Evolutionary conservation across 2,113 vertebrate genomes (phyloP), one percentile per base, ranked within the genome.

Genomic region (Canis aureus): DNA sequence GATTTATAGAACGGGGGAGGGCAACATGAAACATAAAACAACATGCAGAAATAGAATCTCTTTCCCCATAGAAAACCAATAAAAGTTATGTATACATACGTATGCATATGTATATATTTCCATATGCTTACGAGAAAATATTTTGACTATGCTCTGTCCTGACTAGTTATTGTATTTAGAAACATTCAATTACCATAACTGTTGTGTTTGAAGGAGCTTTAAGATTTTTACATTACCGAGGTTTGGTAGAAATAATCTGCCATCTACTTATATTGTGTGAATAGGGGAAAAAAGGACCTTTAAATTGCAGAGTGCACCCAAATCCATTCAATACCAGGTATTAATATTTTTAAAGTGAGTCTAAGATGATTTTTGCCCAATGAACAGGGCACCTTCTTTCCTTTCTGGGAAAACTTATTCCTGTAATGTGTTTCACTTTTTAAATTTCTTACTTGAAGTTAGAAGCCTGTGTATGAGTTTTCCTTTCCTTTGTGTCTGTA

Each of bases 351-450:
- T 57, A 7, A 53, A 76, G 59, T 43, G 11, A 80, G 8, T 78
- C 11, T 9, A 49, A 49, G 13, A 15, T 38, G 9, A 71, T 43
- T 64, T 90, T 92, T 96, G 35, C 22, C 19, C 27, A 82, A 23
- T 3, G 67, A 62, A 57, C 8, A 82, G 0, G 8, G 4, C 17
- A 53, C 1, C 2, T 57, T n/a, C 20, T 85, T 96, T 88, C 5
- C 9, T 91, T 74, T 22, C 49, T 91, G 27, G 4, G 8, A 82
- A 82, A 53, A 94, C 73, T 95, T 91, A 71, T 59, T 97, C 95
- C 67, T 35, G 53, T 93, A 53, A 80, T n/a, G 1, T 29, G 19
- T 94, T 43, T 71, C 2, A 67, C 13, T 32, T 87, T 93, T 90
- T 64, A 35, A 35, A 78, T 74, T 96, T 88, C 12, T 94, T 74